Conservation (phyloP, 1,140 invertebrate genomes). For the Amyelois transitella region DNA sequence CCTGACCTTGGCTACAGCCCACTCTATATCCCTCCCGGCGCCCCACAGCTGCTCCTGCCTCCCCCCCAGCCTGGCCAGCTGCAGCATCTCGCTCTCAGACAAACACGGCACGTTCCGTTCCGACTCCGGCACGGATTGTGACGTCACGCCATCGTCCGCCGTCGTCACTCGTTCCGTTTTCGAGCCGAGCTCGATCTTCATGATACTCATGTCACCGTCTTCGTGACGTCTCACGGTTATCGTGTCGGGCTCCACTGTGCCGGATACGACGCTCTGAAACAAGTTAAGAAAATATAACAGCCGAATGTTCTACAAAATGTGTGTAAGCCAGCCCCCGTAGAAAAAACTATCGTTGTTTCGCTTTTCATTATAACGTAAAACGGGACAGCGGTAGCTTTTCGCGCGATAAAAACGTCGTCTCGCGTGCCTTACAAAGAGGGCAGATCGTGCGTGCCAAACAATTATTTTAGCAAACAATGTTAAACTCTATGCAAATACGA, state of each 20-base stretch:
- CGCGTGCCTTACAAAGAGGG: too few species aligned
- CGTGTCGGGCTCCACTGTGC: conserved; percentile 83
- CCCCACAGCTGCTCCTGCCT: conserved; percentile 79
- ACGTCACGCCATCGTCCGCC: conserved; percentile 39
- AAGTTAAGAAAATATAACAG: conserved; percentile 9
- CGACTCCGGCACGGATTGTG: conserved; percentile 49
- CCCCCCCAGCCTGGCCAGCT: conserved; percentile 75
- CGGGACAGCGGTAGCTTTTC: too few species aligned
- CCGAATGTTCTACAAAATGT: too few species aligned
- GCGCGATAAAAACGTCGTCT: too few species aligned
- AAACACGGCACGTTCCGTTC: conserved; percentile 72
- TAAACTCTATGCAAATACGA: too few species aligned
- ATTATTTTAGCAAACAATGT: too few species aligned
- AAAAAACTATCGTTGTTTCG: too few species aligned
- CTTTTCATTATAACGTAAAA: too few species aligned
- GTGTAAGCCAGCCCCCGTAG: too few species aligned
- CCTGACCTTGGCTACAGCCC: conserved; percentile 77
- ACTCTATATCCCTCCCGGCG: conserved; percentile 84
- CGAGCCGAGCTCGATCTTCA: conserved; percentile 71
- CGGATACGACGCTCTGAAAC: conserved; percentile 85
- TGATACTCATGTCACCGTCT: conserved; percentile 67
- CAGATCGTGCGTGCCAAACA: too few species aligned
- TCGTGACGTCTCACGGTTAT: conserved; percentile 75
- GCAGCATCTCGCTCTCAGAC: conserved; percentile 65
- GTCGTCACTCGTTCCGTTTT: conserved; percentile 76